phyloP scores from a whole-genome alignment of 2,113 vertebrate genomes.

The Haplochromis burtoni region DNA sequence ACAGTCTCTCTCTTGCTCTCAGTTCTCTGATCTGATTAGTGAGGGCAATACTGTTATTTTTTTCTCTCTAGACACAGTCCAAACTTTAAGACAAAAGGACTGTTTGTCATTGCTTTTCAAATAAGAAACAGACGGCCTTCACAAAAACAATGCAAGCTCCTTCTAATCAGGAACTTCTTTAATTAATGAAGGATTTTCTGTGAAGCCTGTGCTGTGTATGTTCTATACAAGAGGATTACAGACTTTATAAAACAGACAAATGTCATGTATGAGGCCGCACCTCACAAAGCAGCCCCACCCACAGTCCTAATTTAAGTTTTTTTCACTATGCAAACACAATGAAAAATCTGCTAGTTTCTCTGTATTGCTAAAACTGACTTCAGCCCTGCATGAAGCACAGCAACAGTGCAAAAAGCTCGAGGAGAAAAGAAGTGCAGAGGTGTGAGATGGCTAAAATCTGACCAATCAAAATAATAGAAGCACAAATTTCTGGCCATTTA shows the following conservation, averaged over 20 bases:
- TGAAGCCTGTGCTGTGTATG: accelerated
- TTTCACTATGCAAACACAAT: not conserved
- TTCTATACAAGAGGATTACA: not conserved
- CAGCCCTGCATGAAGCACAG: not conserved
- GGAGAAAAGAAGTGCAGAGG: not conserved
- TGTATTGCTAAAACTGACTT: not conserved
- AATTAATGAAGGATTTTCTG: not conserved
- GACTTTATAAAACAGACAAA: not conserved
- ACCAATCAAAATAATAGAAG: not conserved
- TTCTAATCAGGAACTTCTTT: not conserved
- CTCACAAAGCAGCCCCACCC: not conserved
- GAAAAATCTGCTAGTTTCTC: not conserved
- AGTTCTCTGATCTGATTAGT: not conserved
- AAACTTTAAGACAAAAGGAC: not conserved
- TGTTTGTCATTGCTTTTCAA: not conserved
- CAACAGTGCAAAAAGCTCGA: not conserved
- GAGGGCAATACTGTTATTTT: not conserved
- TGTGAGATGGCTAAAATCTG: not conserved
- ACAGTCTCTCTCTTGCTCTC: not conserved
- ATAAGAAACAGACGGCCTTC: not conserved
- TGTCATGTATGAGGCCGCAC: accelerated
- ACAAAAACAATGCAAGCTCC: not conserved
- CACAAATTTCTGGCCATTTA: not conserved
- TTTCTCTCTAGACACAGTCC: not conserved
- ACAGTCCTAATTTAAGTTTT: not conserved